Conservation (phyloP, 2,797 vertebrate species). For the Botia kubotai region DNA sequence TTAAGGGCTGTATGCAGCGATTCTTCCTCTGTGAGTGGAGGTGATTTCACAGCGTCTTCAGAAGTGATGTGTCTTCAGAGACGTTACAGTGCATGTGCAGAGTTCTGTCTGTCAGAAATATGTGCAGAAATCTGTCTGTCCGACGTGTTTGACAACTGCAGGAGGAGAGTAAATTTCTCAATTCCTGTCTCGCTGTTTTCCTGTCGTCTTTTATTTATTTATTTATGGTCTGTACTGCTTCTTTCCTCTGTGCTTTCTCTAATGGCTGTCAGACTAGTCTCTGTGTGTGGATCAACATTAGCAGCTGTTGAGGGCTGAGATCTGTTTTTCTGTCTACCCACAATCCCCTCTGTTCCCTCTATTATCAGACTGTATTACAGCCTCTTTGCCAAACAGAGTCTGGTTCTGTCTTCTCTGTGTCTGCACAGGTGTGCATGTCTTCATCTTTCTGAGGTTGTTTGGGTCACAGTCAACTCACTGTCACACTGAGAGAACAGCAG, state of each 20-base stretch:
- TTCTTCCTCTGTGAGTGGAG: neutral
- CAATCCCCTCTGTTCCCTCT: conserved; percentile 29
- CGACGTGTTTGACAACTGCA: neutral
- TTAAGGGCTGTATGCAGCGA: too few species aligned
- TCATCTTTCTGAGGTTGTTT: neutral
- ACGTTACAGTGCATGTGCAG: neutral
- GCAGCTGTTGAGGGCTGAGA: conserved; percentile 2
- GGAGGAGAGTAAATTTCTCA: neutral
- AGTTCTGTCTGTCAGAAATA: neutral
- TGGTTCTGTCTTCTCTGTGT: neutral
- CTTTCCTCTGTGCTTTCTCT: conserved; percentile 20
- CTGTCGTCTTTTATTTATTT: neutral
- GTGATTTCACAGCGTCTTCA: neutral
- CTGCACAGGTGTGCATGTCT: conserved; percentile 22
- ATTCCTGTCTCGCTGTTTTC: neutral
- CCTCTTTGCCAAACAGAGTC: neutral
- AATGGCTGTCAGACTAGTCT: conserved; percentile 8
- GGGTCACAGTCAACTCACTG: neutral
- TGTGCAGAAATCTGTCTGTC: neutral
- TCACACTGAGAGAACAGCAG: neutral
- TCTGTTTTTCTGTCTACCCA: neutral
- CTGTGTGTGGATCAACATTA: conserved; percentile 4
- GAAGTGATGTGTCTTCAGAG: neutral
- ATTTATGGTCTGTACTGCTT: conserved; percentile 12
- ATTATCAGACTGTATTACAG: conserved; percentile 15